Evolutionary conservation across 2,797 vertebrate genomes (phyloP).

Genomic region (Threskiornis aethiopicus): DNA sequence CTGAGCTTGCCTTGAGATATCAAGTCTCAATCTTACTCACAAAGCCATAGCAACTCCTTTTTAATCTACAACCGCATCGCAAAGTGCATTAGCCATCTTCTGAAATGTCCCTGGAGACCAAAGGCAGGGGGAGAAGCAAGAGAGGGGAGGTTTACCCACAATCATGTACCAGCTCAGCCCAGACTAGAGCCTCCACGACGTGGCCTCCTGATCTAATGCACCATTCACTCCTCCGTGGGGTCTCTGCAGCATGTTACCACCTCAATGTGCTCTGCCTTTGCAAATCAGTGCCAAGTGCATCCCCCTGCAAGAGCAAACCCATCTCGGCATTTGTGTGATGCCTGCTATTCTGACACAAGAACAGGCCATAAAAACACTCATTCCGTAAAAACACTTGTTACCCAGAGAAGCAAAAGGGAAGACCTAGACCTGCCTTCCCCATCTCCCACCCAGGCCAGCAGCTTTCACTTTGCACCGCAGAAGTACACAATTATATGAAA

Average conservation of each 20-base stretch:
- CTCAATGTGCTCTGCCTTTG: not conserved
- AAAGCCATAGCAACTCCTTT: not conserved
- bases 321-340: not conserved
- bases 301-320: not conserved
- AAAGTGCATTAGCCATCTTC: not conserved
- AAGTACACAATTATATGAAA: not conserved
- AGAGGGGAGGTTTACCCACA: not conserved
- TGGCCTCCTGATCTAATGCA: not conserved
- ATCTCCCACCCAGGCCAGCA: not conserved
- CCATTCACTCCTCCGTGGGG: too few relatives aligned
- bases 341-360: not conserved
- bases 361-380: fast-evolving
- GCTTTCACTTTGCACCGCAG: not conserved
- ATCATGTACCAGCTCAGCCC: not conserved
- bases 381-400: not conserved
- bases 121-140: not conserved
- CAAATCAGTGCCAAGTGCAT: not conserved
- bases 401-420: not conserved
- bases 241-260: not conserved
- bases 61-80: not conserved
- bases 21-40: not conserved
- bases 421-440: not conserved
- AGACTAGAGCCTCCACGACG: not conserved
- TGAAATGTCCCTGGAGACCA: not conserved
- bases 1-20: not conserved